phyloP scores from a whole-genome alignment of 1,140 invertebrate species.

The Listronotus oregonensis region DNA sequence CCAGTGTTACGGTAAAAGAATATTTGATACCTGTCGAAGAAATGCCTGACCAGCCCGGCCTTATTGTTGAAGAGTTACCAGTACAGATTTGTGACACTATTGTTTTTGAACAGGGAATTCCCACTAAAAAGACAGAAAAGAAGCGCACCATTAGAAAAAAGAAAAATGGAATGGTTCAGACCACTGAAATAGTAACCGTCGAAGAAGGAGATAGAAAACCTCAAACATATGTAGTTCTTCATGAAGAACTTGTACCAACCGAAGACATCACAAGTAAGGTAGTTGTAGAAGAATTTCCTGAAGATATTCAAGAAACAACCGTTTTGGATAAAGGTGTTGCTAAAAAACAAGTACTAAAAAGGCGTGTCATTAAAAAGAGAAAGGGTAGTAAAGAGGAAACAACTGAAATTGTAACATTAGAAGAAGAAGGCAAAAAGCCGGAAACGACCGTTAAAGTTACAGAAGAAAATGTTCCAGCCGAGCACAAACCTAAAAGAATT shows the following conservation, averaged over 20 bases:
- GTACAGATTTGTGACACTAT: constrained; percentile 44
- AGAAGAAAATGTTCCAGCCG: constrained; percentile 11
- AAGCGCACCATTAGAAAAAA: constrained; percentile 38
- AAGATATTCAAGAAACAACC: constrained; percentile 42
- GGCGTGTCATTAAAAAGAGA: constrained; percentile 47
- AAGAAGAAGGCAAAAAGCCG: constrained; percentile 50
- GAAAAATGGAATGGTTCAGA: constrained; percentile 39
- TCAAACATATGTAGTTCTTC: constrained; percentile 24
- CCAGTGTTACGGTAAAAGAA: constrained; percentile 46
- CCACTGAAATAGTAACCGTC: constrained; percentile 48
- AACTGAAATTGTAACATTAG: constrained; percentile 49
- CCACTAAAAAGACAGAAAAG: constrained; percentile 45
- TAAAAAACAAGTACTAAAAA: constrained; percentile 49
- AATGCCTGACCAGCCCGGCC: constrained; percentile 49
- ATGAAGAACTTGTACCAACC: constrained; percentile 10
- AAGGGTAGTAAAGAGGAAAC: constrained; percentile 43
- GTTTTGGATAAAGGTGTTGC: constrained; percentile 26
- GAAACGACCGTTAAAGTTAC: constrained; percentile 45
- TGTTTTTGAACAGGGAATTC: constrained; percentile 41
- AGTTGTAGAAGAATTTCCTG: constrained; percentile 46
- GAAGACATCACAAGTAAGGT: constrained; percentile 17
- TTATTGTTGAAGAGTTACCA: constrained; percentile 52
- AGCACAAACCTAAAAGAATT: constrained; percentile 37
- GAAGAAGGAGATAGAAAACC: constrained; percentile 46
- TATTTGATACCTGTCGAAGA: constrained; percentile 49